Percentiles rank a stretch among this genome's conserved stretches.
phyloP scores from a whole-genome alignment of 2,113 vertebrate species.

The Grus americana region DNA sequence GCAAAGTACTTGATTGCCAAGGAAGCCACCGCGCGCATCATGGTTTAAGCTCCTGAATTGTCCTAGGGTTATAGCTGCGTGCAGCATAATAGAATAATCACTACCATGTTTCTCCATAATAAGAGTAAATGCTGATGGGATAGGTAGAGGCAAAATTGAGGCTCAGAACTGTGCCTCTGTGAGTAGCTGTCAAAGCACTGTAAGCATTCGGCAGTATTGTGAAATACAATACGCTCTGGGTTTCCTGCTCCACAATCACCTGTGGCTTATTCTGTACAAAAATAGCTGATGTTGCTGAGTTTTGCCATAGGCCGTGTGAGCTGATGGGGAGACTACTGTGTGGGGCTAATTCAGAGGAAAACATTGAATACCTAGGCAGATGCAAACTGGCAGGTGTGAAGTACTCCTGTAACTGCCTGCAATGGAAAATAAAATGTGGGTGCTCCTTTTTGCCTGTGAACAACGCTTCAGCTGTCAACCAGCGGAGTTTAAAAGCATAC shows the following conservation, averaged over 20 bases:
- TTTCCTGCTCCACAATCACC: background rate
- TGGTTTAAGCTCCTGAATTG: background rate
- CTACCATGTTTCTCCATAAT: conserved; percentile 1
- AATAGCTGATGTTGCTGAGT: conserved; percentile 14
- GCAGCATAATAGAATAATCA: background rate
- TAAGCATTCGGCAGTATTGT: background rate
- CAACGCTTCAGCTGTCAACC: background rate
- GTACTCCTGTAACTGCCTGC: conserved; percentile 18
- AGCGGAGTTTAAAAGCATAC: background rate
- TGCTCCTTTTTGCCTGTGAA: conserved; percentile 3
- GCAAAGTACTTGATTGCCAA: background rate
- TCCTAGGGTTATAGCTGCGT: background rate
- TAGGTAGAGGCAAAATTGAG: conserved; percentile 10
- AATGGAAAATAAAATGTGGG: background rate
- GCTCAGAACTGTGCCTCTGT: background rate
- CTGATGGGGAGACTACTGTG: background rate
- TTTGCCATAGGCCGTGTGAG: background rate
- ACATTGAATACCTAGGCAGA: background rate
- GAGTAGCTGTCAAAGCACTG: conserved; percentile 24
- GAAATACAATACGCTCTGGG: background rate
- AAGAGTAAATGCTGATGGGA: background rate
- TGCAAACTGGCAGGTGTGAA: conserved; percentile 61
- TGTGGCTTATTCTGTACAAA: background rate
- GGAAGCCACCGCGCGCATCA: background rate
- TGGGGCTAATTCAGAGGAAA: background rate